Evolutionary conservation across 2,888 invertebrate species (phyloP), one percentile per base, ranked within the genome.

Genomic region (Aphidius colemani): DNA sequence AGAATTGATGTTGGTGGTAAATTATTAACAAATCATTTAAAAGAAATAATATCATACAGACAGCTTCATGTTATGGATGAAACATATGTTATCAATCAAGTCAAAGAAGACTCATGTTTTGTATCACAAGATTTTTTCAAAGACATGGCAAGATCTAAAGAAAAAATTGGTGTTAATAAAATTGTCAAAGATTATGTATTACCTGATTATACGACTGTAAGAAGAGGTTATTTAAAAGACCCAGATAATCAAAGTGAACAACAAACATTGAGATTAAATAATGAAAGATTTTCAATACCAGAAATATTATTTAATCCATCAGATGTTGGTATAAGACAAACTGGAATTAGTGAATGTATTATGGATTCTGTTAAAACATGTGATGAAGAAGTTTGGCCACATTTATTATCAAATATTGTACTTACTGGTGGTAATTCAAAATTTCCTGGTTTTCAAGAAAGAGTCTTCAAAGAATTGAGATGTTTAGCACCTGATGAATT

Each of bases 21-120:
- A 84, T 88, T 95, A 8, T 82, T 99, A 66, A 99, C 98, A 0
- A 99, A 99, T 85, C 96, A 98, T 83, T 85, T 99, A 53, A 99
- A 99, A 82, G 99, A 99, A 83, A 89, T 98, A 11, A 90, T 98
- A 71, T 98, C 98, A 0, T 99, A 99, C 82, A 87, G 93, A 50
- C 98, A 98, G 78, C 83, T 98, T 53, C 95, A 99, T 85, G 97
- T 99, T 0, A 96, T 98, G 95, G 98, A 98, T 79, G 99, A 99
- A 83, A 96, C 97, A 0, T 96, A 94, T 83, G 96, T 99, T 0
- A 95, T 99, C 55, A 99, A 99, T 83, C 98, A 99, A 84, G 93
- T 92, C 0, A 99, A 99, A 82, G 99, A 99, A 83, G 98, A 99
- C 80, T 89, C 93, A 0, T 98, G 98, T 80, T 99, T 90, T 84